Base-by-base conservation (phyloP, 2,113 vertebrate species). In the Dasyurus viverrinus region DNA sequence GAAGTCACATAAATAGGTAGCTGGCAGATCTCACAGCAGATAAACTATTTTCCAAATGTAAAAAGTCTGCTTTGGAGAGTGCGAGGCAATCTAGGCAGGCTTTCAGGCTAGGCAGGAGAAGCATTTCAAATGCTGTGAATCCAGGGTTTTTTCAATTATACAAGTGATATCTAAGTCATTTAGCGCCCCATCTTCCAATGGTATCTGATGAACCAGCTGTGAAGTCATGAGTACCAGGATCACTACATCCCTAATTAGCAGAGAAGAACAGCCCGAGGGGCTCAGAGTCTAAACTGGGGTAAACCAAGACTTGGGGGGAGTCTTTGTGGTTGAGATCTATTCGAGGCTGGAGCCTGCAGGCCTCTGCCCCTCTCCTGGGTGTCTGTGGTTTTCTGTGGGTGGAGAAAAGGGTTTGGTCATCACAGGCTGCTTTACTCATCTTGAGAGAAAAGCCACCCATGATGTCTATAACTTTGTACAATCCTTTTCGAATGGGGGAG, bases 181-280 rank as follows among this genome's bases (percentile, higher is more conserved):
- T n/a, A 42, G 16, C 76, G 9, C 3, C 89, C 14, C 19, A 25
- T 1, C 55, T 89, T 42, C 90, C 7, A 47, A 0, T 0, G 27
- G 54, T 22, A 0, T 19, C 68, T 42, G 50, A 84, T 42, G 68
- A 84, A 22, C 68, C 60, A 68, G 60, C 60, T 16, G 60, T 68
- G 60, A 68, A 68, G 60, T 42, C n/a, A n/a, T 36, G 14, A 14
- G 60, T 76, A 76, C n/a, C 68, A 42, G 36, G 68, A 84, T 84
- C 68, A n/a, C 68, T 42, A n/a, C 16, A 22, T 42, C 68, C n/a
- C 68, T 42, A 42, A 84, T 84, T 84, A 84, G 89, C 8, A 12
- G 95, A 47, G 60, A 3, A 19, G 92, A 53, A 55, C 0, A 12
- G 0, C 0, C 0, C 0, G 0, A 2, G 0, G 0, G 0, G 89